Evolutionary conservation across 2,888 invertebrate genomes (phyloP).

Genomic region (Scrobipalpa costella): DNA sequence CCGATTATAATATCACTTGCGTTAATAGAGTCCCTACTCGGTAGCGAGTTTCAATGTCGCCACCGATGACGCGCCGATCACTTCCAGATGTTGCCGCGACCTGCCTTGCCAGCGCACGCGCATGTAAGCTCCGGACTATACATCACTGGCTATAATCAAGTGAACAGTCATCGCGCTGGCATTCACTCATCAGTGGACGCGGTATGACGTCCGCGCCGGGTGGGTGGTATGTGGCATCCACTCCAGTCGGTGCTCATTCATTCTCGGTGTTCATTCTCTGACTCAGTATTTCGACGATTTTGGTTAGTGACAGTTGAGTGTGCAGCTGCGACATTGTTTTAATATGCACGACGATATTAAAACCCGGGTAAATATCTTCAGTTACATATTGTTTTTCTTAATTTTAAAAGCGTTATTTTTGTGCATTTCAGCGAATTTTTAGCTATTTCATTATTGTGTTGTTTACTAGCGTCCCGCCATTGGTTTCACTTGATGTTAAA

Average conservation of each 20-base stretch:
- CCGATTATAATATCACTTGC: too few relatives aligned
- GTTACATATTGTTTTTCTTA: not conserved
- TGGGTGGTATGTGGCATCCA: slow-evolving; percentile 34
- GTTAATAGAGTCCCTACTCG: too few relatives aligned
- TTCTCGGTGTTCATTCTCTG: slow-evolving; percentile 37
- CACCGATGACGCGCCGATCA: slow-evolving; percentile 35
- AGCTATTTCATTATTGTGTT: too few relatives aligned
- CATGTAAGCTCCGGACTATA: slow-evolving; percentile 41
- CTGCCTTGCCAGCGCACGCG: slow-evolving; percentile 45
- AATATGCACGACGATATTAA: slow-evolving; percentile 56
- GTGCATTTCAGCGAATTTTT: not conserved
- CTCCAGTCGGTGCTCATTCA: slow-evolving; percentile 32
- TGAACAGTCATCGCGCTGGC: slow-evolving; percentile 40
- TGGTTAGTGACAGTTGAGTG: slow-evolving; percentile 42
- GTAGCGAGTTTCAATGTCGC: slow-evolving; percentile 1
- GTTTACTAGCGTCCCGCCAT: too few relatives aligned
- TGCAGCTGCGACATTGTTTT: slow-evolving; percentile 27
- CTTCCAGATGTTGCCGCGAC: slow-evolving; percentile 49
- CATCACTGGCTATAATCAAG: slow-evolving; percentile 48
- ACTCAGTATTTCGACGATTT: slow-evolving; percentile 51
- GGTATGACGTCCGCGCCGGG: slow-evolving; percentile 34
- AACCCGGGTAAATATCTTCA: slow-evolving; percentile 48
- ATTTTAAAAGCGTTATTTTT: not conserved
- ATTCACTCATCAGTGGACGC: slow-evolving; percentile 46
- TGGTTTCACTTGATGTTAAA: too few relatives aligned